A percentile compares a stretch with the other conserved stretches of the same genome.
phyloP scores from a whole-genome alignment of 2,888 invertebrate species.

The Hirtodrosophila confusa region DNA sequence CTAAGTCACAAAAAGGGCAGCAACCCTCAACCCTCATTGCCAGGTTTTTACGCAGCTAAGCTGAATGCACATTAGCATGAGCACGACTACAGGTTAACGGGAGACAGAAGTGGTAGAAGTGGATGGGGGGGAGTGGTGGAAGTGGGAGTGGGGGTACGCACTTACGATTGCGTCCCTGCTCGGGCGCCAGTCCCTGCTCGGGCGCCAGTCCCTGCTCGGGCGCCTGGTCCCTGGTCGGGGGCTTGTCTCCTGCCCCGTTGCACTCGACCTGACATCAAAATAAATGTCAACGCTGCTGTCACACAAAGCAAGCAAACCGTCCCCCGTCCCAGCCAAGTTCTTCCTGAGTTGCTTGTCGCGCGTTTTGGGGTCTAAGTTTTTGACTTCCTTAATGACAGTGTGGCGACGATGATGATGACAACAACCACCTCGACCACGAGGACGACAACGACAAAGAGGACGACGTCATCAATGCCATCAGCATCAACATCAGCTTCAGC shows the following conservation, averaged over 20 bases:
- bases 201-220: constrained; percentile 9
- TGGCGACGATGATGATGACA: constrained; percentile 51
- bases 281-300: constrained; percentile 76
- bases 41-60: constrained; percentile 59
- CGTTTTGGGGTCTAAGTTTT: constrained; percentile 71
- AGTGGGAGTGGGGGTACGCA: constrained; percentile 28
- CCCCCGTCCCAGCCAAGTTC: background rate
- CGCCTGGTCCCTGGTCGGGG: constrained; percentile 2
- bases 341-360: constrained; percentile 21
- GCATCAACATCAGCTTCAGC: background rate
- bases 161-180: constrained; percentile 23
- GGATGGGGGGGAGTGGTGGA: constrained; percentile 13
- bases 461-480: constrained; percentile 62
- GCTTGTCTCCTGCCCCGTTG: constrained; percentile 37
- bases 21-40: constrained; percentile 45
- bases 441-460: constrained; percentile 19
- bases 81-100: constrained; percentile 45
- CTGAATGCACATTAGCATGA: constrained; percentile 74
- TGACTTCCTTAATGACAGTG: constrained; percentile 78
- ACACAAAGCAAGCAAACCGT: constrained; percentile 53
- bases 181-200: background rate
- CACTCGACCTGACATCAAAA: constrained; percentile 78
- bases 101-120: constrained; percentile 17
- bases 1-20: constrained; percentile 48
- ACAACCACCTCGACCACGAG: constrained; percentile 42